Evolutionary conservation across 2,113 vertebrate species (phyloP).

Genomic region (Ptychochromis oligacanthus): DNA sequence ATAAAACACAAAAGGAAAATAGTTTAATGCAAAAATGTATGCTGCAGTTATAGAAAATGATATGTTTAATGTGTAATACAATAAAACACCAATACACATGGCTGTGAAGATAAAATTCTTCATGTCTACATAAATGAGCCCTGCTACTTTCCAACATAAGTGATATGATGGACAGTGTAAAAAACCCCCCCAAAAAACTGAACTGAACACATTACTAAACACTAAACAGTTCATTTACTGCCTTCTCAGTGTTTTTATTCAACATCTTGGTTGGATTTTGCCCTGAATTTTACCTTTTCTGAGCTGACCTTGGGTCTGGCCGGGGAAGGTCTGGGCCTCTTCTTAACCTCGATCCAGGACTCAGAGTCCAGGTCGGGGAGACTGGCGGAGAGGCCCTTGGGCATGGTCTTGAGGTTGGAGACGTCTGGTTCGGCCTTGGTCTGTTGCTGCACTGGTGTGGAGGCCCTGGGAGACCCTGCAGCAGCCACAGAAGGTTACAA

Average conservation of each 20-base stretch:
- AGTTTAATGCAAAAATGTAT: not conserved
- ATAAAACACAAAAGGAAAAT: not conserved
- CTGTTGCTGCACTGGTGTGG: conserved; percentile 76
- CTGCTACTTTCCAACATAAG: not conserved
- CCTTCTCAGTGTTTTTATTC: not conserved
- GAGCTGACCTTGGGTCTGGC: conserved; percentile 87
- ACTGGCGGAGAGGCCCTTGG: conserved; percentile 96
- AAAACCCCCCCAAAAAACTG: not conserved
- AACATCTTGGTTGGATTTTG: not conserved
- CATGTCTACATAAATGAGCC: too few species aligned
- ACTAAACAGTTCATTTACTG: not conserved
- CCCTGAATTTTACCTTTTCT: conserved; percentile 24
- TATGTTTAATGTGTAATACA: not conserved
- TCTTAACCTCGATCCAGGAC: conserved; percentile 99
- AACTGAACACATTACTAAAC: not conserved
- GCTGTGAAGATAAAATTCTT: not conserved
- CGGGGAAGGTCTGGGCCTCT: conserved; percentile 92
- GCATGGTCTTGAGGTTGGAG: conserved; percentile 94
- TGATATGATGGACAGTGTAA: not conserved
- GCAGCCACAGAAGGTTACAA: conserved; percentile 70
- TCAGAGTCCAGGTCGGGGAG: conserved; percentile 96
- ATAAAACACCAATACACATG: not conserved
- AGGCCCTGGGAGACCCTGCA: conserved; percentile 83
- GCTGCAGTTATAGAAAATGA: not conserved
- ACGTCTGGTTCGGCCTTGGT: conserved; percentile 86